Conservation (phyloP, 1,140 invertebrate species). For the Ditylenchus dipsaci region DNA sequence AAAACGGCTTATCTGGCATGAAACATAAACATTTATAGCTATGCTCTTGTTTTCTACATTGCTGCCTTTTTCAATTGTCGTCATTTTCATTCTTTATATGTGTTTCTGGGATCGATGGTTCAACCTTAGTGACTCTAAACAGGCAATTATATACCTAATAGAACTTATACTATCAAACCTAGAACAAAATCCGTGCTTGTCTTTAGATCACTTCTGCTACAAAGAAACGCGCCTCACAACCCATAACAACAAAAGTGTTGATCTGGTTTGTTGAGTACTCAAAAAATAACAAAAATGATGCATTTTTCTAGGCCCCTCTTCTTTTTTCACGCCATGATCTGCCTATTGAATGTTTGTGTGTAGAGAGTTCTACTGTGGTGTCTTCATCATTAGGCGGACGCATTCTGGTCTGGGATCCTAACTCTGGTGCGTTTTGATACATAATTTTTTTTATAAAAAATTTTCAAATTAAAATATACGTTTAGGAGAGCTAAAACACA, state of each 20-base stretch:
- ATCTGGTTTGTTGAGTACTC: background rate
- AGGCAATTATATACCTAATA: background rate
- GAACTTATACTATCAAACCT: no score
- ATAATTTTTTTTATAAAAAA: background rate
- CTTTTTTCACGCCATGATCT: conserved; percentile 23
- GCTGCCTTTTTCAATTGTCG: conserved; percentile 41
- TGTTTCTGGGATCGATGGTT: conserved; percentile 47
- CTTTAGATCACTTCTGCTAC: background rate
- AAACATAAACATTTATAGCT: background rate
- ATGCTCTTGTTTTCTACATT: conserved; percentile 40
- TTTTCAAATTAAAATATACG: background rate
- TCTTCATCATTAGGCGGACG: conserved; percentile 14
- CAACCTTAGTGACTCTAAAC: conserved; percentile 18
- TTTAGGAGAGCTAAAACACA: conserved; percentile 19
- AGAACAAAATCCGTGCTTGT: background rate
- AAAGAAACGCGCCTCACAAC: background rate
- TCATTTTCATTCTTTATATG: conserved; percentile 47
- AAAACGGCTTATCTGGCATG: no score
- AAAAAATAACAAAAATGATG: no score
- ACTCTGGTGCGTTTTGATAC: conserved; percentile 11
- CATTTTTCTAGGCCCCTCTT: conserved; percentile 22
- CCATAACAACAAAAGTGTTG: background rate
- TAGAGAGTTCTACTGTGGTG: conserved; percentile 20
- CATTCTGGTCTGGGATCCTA: conserved; percentile 24
- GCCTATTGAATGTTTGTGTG: conserved; percentile 19